Percentiles rank a stretch among this genome's conserved stretches.
phyloP scores from a whole-genome alignment of 2,113 vertebrate genomes.

The Smithornis capensis region DNA sequence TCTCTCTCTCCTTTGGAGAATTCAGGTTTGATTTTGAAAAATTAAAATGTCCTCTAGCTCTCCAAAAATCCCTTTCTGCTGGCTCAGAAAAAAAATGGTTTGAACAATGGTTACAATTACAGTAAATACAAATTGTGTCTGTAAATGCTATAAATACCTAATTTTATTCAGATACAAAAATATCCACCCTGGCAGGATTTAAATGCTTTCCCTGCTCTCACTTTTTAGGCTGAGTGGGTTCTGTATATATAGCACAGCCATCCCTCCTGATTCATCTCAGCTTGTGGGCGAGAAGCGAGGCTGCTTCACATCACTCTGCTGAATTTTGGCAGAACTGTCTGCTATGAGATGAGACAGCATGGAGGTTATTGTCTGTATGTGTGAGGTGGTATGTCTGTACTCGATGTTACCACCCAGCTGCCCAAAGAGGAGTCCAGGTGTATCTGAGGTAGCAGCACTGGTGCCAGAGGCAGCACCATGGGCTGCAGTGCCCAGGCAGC shows the following conservation, averaged over 20 bases:
- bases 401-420: background rate
- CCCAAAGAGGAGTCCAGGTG: fast-evolving
- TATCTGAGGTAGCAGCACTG: background rate
- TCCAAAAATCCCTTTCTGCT: background rate
- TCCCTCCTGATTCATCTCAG: slow-evolving; percentile 5
- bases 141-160: slow-evolving; percentile 3
- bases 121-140: background rate
- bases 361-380: background rate
- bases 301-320: background rate
- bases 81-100: background rate
- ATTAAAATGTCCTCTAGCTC: background rate
- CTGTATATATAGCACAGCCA: background rate
- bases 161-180: background rate
- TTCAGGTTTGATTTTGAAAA: background rate
- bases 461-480: background rate
- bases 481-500: background rate
- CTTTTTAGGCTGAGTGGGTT: background rate
- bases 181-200: background rate
- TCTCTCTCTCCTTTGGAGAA: background rate
- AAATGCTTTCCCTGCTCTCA: background rate
- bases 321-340: background rate
- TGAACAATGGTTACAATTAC: background rate
- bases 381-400: background rate
- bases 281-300: background rate
- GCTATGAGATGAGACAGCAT: background rate